phyloP scores from a whole-genome alignment of 2,113 vertebrate genomes.

The Bucco capensis region DNA sequence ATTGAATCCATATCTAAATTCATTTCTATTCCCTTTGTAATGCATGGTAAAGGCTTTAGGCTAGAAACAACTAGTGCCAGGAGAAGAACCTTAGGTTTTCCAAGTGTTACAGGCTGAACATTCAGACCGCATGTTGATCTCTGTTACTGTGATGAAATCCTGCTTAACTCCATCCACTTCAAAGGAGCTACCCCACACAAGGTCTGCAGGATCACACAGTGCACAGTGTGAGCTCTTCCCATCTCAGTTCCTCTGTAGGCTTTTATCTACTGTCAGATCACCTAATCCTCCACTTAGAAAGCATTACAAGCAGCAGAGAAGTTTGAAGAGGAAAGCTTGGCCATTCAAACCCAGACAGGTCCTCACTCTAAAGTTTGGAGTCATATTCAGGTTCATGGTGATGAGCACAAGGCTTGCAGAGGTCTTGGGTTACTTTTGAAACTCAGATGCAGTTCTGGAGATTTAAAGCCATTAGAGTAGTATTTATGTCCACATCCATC shows the following conservation, averaged over 20 bases:
- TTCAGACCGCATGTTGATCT: neutral
- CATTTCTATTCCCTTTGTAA: neutral
- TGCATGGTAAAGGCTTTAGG: neutral
- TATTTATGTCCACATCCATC: neutral
- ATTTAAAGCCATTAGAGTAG: neutral
- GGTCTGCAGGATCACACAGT: neutral
- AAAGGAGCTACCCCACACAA: neutral
- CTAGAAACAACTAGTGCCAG: neutral
- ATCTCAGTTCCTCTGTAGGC: neutral
- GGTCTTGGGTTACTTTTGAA: neutral
- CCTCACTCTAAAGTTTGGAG: neutral
- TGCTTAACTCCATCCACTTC: neutral
- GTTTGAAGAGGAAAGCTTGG: neutral
- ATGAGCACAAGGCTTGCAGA: neutral
- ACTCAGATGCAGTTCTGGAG: neutral
- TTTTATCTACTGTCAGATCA: neutral
- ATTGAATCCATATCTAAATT: neutral
- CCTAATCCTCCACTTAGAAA: neutral
- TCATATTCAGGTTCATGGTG: neutral
- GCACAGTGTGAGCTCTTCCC: neutral
- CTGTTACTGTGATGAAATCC: neutral
- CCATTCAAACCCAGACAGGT: neutral
- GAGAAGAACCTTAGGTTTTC: neutral
- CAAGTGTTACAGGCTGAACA: rapidly evolving
- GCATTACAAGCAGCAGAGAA: neutral